Base-by-base conservation (phyloP, 2,797 vertebrate species). In the Phylloscopus collybita region DNA sequence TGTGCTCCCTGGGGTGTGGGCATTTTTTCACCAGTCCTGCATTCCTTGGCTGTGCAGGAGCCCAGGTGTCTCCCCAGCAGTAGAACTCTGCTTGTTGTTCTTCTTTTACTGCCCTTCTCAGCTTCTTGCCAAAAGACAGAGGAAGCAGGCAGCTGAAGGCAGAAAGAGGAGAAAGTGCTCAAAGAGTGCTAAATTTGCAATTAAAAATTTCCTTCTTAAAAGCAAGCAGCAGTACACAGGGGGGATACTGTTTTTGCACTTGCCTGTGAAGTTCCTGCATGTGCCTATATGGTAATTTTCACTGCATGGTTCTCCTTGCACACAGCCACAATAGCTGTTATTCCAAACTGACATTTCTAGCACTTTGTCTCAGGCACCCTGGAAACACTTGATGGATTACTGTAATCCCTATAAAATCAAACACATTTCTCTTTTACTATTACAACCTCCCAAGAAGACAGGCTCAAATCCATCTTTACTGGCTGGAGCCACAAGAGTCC, bases 401-500 rank as follows among this genome's bases (percentile, higher is more conserved):
- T 50, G 34, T 60, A 92, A 95, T 79, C 62, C 51, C 32, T 66
- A n/a, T 49, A 78, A 88, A 86, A 88, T 79, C 76, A 76, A 86
- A 88, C 0, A 1, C n/a, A 71, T 82, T 93, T 92, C 51, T 92
- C 56, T 82, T 61, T 23, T 57, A 32, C 36, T 51, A 18, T 66
- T 95, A 60, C 60, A 88, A 34, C 60, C 73, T 93, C 76, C 59
- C 62, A 90, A 26, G 93, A 75, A 92, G 70, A 64, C 18, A 66
- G 59, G 32, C 82, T 88, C 21, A 90, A 93, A 90, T 84, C 17
- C 72, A 32, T 74, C 47, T 74, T 57, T 60, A 27, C 26, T 76
- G 40, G 5, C 15, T 84, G 40, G 21, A 59, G 10, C 17, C 9
- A 1, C 17, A 42, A n/a, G 57, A 53, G 27, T 51, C 54, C 34